Conservation (phyloP, 2,888 invertebrate species). For the Clitarchus hookeri region DNA sequence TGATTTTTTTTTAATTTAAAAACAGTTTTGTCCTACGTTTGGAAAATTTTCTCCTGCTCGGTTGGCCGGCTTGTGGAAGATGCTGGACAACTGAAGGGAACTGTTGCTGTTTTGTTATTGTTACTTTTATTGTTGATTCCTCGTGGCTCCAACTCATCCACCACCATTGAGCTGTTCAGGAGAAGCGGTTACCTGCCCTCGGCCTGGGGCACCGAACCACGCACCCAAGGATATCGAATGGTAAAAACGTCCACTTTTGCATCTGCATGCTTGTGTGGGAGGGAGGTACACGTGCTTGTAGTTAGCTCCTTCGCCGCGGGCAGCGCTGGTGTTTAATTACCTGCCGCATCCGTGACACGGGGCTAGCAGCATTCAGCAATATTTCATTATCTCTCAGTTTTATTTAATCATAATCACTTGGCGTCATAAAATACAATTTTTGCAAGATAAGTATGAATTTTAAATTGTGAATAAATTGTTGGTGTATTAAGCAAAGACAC, state of each 20-base stretch:
- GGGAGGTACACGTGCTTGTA: neutral
- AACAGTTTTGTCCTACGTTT: too few species aligned
- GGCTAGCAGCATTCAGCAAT: too few species aligned
- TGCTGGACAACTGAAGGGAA: neutral
- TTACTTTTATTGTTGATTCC: neutral
- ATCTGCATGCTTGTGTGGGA: neutral
- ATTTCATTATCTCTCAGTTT: too few species aligned
- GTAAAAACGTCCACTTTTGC: conserved; percentile 21
- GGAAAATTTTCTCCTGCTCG: neutral
- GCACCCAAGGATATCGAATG: conserved; percentile 5
- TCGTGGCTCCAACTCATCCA: neutral
- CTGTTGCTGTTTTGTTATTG: too few species aligned
- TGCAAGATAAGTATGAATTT: too few species aligned
- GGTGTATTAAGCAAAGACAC: too few species aligned
- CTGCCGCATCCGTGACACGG: too few species aligned
- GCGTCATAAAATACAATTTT: too few species aligned
- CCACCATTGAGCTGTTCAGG: conserved; percentile 14
- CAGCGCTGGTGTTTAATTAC: too few species aligned
- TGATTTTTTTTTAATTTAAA: too few species aligned
- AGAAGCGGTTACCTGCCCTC: conserved; percentile 6
- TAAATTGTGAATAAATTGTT: too few species aligned
- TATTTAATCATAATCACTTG: too few species aligned
- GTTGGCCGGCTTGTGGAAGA: neutral
- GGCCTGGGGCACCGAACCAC: neutral
- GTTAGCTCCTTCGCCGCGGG: neutral